phyloP scores from a whole-genome alignment of 2,797 vertebrate species.

The Acridotheres tristis region DNA sequence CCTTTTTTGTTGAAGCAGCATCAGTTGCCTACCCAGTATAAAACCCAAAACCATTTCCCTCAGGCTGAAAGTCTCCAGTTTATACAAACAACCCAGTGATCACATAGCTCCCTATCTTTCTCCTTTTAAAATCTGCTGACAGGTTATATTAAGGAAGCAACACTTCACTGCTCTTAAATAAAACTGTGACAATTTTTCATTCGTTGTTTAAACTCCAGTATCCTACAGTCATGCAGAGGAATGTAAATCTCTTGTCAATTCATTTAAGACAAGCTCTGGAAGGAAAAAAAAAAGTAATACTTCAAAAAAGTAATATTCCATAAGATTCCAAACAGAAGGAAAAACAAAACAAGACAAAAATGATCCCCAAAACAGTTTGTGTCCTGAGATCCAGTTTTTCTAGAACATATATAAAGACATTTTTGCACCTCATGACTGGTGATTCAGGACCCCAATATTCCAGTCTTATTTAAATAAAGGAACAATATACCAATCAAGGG shows the following conservation, averaged over 20 bases:
- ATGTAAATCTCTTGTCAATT: slow-evolving; percentile 7
- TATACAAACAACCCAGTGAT: background rate
- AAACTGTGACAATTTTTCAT: background rate
- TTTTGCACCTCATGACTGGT: background rate
- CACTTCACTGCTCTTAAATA: background rate
- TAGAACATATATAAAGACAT: background rate
- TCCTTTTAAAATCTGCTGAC: slow-evolving; percentile 5
- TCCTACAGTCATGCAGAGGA: background rate
- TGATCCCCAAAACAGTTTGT: background rate
- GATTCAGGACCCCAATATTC: background rate
- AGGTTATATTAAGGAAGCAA: background rate
- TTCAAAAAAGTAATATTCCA: background rate
- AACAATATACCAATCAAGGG: background rate
- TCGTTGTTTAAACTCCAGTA: background rate
- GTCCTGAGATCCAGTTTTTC: background rate
- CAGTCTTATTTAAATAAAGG: background rate
- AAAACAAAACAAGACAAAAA: background rate
- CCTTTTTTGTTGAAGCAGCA: background rate
- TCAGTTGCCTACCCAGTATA: background rate
- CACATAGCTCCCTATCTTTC: background rate
- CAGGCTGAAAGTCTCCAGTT: background rate
- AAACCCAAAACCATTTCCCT: background rate
- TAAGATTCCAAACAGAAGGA: background rate
- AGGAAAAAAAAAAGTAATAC: background rate
- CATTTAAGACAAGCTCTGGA: background rate